Percentiles rank a stretch among this genome's conserved stretches.
These are phyloP conservation scores for Drosophila ezoana DNA, from an alignment of 2,888 invertebrate genomes.

Conservation along the genomic window DNA sequence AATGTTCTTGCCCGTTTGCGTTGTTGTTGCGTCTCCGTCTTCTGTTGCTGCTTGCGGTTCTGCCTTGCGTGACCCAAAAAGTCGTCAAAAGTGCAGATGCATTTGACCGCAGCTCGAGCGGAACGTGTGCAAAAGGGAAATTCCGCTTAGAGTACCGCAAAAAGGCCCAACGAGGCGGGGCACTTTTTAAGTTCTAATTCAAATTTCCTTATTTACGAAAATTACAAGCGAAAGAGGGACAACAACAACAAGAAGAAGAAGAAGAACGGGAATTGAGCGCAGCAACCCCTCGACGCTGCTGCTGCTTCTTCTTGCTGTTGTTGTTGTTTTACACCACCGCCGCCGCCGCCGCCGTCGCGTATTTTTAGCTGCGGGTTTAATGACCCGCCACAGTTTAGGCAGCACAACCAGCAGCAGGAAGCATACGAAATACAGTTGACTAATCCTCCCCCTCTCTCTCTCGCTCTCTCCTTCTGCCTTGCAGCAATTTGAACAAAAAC, in stretches of 20 bases:
- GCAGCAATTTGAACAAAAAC: slow-evolving; percentile 53
- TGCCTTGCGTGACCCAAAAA: slow-evolving; percentile 74
- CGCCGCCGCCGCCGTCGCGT: slow-evolving; percentile 44
- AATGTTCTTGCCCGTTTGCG: slow-evolving; percentile 27
- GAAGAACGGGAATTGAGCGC: slow-evolving; percentile 25
- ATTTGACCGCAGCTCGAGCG: slow-evolving; percentile 55
- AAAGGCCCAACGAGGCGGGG: slow-evolving; percentile 12
- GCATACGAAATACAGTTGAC: slow-evolving; percentile 49
- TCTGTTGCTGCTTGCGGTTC: slow-evolving; percentile 29
- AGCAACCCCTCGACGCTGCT: slow-evolving; percentile 55
- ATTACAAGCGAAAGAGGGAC: slow-evolving; percentile 32
- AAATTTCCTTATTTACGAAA: slow-evolving; percentile 57
- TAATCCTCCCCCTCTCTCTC: slow-evolving; percentile 54
- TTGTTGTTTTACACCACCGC: slow-evolving; percentile 51
- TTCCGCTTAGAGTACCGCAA: slow-evolving; percentile 68
- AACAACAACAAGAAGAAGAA: slow-evolving; percentile 27
- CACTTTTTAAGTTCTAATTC: slow-evolving; percentile 36
- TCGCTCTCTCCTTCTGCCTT: slow-evolving; percentile 4
- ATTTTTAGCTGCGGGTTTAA: slow-evolving; percentile 76
- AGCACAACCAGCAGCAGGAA: slow-evolving; percentile 40
- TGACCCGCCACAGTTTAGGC: slow-evolving; percentile 63
- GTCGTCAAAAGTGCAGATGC: slow-evolving; percentile 62
- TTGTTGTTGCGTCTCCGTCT: slow-evolving; percentile 33
- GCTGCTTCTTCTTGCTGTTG: slow-evolving; percentile 26
- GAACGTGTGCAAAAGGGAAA: slow-evolving; percentile 64